Conservation (phyloP, 2,113 vertebrate species). For the Gymnobelideus leadbeateri region DNA sequence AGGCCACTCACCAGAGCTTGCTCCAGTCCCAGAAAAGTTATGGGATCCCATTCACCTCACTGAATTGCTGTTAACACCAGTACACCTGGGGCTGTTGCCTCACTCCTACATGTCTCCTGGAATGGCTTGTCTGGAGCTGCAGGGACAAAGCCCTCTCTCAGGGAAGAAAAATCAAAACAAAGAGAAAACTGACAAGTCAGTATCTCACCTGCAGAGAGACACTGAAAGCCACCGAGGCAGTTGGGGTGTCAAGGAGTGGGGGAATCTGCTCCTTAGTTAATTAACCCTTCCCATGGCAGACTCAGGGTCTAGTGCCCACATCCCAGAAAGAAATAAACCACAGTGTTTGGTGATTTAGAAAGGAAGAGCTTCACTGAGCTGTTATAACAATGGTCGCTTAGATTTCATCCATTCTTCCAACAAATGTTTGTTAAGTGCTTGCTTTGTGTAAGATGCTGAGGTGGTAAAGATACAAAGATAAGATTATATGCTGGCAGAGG, state of each 20-base stretch:
- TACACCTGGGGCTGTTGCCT: slow-evolving; percentile 45
- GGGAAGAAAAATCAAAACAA: not conserved
- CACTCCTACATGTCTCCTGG: slow-evolving; percentile 1
- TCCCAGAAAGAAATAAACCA: not conserved
- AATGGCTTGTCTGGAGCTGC: not conserved
- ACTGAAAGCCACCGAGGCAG: not conserved
- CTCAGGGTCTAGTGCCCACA: not conserved
- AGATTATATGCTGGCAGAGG: not conserved
- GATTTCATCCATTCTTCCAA: not conserved
- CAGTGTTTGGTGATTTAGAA: not conserved
- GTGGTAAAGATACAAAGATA: not conserved
- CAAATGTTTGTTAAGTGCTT: not conserved
- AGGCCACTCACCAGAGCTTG: too few relatives aligned
- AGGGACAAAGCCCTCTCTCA: not conserved
- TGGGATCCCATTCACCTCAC: not conserved
- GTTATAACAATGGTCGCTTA: not conserved
- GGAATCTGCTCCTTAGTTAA: not conserved
- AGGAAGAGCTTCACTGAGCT: not conserved
- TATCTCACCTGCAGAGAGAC: slow-evolving; percentile 38
- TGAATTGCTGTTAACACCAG: slow-evolving; percentile 37
- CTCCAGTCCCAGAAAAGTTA: not conserved
- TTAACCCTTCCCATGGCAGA: not conserved
- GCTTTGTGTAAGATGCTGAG: not conserved
- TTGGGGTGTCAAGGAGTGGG: slow-evolving; percentile 1
- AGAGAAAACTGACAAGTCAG: not conserved